Conservation (phyloP, 2,888 invertebrate genomes). For the Metallyticus violacea region DNA sequence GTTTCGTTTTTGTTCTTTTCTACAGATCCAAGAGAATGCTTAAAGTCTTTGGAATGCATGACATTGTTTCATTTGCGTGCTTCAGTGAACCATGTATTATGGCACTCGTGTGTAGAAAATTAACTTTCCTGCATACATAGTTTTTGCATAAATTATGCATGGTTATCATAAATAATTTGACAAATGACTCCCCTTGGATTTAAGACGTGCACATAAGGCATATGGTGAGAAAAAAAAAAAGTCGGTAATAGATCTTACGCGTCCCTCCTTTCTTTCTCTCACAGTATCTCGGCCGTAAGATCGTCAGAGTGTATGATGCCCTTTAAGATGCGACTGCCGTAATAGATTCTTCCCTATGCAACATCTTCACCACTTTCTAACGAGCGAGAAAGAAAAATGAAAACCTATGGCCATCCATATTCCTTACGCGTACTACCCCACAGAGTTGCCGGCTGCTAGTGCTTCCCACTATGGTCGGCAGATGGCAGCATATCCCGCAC, state of each 20-base stretch:
- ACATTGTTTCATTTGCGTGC: background rate
- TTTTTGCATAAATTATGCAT: background rate
- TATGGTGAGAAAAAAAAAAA: background rate
- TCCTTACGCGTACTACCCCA: background rate
- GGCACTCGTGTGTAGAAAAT: background rate
- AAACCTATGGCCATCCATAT: background rate
- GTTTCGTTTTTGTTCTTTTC: no score
- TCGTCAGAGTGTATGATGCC: background rate
- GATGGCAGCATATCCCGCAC: constrained; percentile 4
- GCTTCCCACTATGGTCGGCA: background rate
- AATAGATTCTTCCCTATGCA: background rate
- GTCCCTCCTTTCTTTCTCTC: background rate
- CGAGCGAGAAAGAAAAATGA: background rate
- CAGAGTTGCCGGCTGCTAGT: background rate
- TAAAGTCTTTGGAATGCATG: background rate
- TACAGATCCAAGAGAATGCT: no score
- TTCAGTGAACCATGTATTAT: background rate
- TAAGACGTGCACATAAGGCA: background rate
- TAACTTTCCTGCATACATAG: background rate
- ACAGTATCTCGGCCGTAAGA: background rate
- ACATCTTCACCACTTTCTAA: background rate
- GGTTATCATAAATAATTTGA: background rate
- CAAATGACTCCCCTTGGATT: background rate
- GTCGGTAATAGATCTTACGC: background rate
- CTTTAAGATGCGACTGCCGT: background rate